These are phyloP conservation scores for Thymelicus acteon DNA, from an alignment of 2,888 invertebrate genomes.

Conservation along the genomic window DNA sequence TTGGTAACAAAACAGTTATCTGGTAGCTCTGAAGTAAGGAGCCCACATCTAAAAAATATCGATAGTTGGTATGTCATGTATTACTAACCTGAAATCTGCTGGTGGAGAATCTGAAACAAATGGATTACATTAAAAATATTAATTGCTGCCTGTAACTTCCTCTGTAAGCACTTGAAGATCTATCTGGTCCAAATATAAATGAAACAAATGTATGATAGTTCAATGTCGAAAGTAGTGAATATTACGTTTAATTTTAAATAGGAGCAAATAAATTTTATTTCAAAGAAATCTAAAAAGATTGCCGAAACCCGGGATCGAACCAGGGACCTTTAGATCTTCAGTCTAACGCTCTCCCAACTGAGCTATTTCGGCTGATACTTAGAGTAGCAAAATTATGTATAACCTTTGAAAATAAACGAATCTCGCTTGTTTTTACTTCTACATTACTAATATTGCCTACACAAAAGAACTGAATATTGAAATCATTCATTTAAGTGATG, in stretches of 20 bases:
- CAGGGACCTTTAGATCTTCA: slow-evolving; percentile 90
- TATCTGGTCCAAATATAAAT: no score
- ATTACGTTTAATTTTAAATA: background rate
- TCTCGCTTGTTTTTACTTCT: no score
- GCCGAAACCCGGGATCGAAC: slow-evolving; percentile 90
- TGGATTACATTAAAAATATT: slow-evolving; percentile 21
- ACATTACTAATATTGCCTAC: no score
- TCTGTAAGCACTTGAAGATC: no score
- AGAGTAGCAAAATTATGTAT: slow-evolving; percentile 37
- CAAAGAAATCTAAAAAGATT: slow-evolving; percentile 54
- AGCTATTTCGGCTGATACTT: slow-evolving; percentile 84
- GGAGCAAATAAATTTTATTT: background rate
- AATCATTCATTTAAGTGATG: no score
- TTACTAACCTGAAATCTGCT: slow-evolving; percentile 13
- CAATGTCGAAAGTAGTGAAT: no score
- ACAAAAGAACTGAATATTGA: no score
- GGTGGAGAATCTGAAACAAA: slow-evolving; percentile 17
- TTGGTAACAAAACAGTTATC: no score
- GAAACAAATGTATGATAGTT: no score
- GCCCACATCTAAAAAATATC: no score
- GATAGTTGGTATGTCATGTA: background rate
- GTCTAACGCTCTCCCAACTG: slow-evolving; percentile 88
- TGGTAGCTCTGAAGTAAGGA: no score
- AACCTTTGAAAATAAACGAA: background rate
- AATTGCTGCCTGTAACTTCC: no score